Percentiles rank a stretch among this genome's conserved stretches.
Evolutionary conservation across 2,888 invertebrate species (phyloP).

Genomic region (Megamerina dolium): DNA sequence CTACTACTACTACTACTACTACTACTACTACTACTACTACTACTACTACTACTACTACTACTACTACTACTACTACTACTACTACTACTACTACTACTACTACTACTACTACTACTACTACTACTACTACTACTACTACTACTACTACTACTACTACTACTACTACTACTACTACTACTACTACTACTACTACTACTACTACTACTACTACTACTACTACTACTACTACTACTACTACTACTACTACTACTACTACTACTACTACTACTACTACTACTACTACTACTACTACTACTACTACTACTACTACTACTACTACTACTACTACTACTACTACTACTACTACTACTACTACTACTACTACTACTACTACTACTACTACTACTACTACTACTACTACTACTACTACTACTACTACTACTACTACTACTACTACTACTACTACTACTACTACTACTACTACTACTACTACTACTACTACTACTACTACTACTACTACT

Average conservation of each 20-base stretch:
- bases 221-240: constrained; percentile 2
- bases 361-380: neutral
- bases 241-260: neutral
- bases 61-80: constrained; percentile 1
- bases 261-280: neutral
- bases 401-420: neutral
- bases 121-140: constrained; percentile 1
- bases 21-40: neutral
- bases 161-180: neutral
- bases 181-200: neutral
- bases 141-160: neutral
- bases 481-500: neutral
- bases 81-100: neutral
- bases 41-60: neutral
- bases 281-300: neutral
- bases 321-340: too few species aligned
- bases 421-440: neutral
- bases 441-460: neutral
- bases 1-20: neutral
- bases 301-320: constrained; percentile 1
- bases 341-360: neutral
- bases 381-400: neutral
- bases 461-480: neutral
- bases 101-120: constrained; percentile 1
- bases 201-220: neutral